Evolutionary conservation across 2,113 vertebrate genomes (phyloP), one percentile per base, ranked within the genome.

Genomic region (Motacilla alba): DNA sequence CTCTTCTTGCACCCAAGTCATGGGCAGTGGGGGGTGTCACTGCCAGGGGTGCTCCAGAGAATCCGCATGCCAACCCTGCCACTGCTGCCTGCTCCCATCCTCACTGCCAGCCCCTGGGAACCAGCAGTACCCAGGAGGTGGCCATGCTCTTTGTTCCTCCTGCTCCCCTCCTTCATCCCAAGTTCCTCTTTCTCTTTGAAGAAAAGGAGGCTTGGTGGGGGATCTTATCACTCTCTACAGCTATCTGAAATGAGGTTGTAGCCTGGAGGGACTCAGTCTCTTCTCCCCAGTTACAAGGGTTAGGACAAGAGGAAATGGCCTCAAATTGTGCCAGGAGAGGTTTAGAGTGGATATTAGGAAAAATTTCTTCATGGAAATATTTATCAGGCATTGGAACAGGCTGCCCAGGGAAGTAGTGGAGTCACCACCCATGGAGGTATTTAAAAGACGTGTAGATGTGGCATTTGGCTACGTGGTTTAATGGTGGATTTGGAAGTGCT

Each of bases 171-270:
- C 37, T 60, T 63, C 80, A 63, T 89, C 43, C 60, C 47, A 39
- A 19, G 52, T 86, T 93, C 79, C 68, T 91, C 72, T 91, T 95
- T 82, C 79, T 56, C 18, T 20, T 23, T 49, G 49, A 76, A 63
- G 80, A 69, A 83, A 77, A 77, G 10, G 22, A 49, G 56, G 27
- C 10, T 55, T 0, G 0, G 37, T 33, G 35, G 26, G 15, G 15
- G 3, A 56, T 47, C 43, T 70, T 50, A 70, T 12, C 8, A 11
- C 31, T 56, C 27, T 43, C 35, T 70, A 37, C 31, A 63, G 8
- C 56, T 83, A 22, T 18, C 10, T 63, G 27, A 70, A 70, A 63
- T 33, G 31, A 56, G 28, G n/a, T 26, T 59, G 53, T 60, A 67
- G 39, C 11, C 28, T 53, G 13, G 33, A 46, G 33, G 7, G 53